These are phyloP conservation scores for Caradrina kadenii DNA, from an alignment of 2,888 invertebrate genomes.

Conservation along the genomic window DNA sequence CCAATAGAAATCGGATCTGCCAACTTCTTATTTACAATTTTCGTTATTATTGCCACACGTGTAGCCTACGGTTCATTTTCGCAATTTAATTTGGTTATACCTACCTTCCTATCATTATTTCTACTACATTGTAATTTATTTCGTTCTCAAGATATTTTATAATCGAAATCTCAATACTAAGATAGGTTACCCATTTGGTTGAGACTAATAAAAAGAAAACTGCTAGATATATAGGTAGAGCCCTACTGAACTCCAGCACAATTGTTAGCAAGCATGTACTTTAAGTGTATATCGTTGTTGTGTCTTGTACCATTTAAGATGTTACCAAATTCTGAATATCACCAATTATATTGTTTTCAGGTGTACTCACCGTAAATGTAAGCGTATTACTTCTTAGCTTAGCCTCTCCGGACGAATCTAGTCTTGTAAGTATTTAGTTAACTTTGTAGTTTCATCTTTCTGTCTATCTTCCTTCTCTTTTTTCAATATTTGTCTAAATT, in stretches of 20 bases:
- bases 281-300: conserved; percentile 71
- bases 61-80: conserved; percentile 40
- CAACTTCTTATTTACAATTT: conserved; percentile 67
- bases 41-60: conserved; percentile 60
- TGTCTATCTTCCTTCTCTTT: conserved; percentile 13
- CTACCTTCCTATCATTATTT: conserved; percentile 51
- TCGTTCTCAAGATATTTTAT: conserved; percentile 24
- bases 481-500: conserved; percentile 38
- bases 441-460: conserved; percentile 28
- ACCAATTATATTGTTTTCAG: conserved; percentile 89
- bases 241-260: conserved; percentile 62
- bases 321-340: conserved; percentile 64
- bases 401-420: conserved; percentile 98
- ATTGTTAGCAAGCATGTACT: conserved; percentile 67
- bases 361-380: conserved; percentile 97
- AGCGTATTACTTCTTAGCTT: conserved; percentile 98
- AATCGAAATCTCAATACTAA: conserved; percentile 26
- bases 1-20: conserved; percentile 70
- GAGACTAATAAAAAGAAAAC: conserved; percentile 47
- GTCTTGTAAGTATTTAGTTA: conserved; percentile 94
- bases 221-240: conserved; percentile 35
- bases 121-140: conserved; percentile 35
- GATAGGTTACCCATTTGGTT: conserved; percentile 2
- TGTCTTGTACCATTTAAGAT: conserved; percentile 57
- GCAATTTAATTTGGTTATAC: conserved; percentile 56